These are phyloP conservation scores for Oryzias celebensis DNA, from an alignment of 2,113 vertebrate species.

Conservation along the genomic window DNA sequence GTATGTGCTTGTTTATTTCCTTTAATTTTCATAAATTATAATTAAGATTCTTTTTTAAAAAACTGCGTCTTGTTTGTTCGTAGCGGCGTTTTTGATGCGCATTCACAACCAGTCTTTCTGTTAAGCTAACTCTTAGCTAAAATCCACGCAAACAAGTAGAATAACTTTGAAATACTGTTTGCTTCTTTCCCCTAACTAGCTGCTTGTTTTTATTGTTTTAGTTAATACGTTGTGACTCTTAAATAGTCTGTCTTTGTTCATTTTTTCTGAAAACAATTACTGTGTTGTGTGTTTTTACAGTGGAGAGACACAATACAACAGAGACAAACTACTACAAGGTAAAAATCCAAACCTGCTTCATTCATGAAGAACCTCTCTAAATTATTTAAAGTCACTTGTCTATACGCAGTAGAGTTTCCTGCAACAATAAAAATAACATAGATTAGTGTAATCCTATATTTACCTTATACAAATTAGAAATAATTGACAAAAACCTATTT, in stretches of 20 bases:
- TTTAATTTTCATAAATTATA: rapidly evolving
- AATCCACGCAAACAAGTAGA: not conserved
- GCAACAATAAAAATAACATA: too few relatives aligned
- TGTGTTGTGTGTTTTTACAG: conserved; percentile 61
- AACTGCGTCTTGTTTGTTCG: too few relatives aligned
- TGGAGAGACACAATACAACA: conserved; percentile 94
- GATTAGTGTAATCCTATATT: too few relatives aligned
- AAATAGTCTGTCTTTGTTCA: not conserved
- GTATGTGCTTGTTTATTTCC: conserved; percentile 55
- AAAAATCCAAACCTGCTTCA: not conserved
- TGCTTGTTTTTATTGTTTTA: too few relatives aligned
- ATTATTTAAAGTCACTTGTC: too few relatives aligned
- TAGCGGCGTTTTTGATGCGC: too few relatives aligned
- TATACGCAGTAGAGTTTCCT: too few relatives aligned
- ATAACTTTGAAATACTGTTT: not conserved
- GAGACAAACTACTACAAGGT: conserved; percentile 94
- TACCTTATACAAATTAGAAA: too few relatives aligned
- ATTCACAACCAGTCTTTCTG: not conserved
- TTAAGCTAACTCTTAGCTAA: not conserved
- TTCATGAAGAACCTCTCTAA: too few relatives aligned
- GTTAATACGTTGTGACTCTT: not conserved
- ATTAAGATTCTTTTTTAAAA: not conserved
- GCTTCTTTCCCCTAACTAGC: not conserved
- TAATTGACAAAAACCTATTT: too few relatives aligned
- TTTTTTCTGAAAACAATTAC: not conserved